A percentile compares a stretch with the other conserved stretches of the same genome.
Evolutionary conservation across 1,140 invertebrate genomes (phyloP).

Genomic region (Brachionus asplanchnoidis): DNA sequence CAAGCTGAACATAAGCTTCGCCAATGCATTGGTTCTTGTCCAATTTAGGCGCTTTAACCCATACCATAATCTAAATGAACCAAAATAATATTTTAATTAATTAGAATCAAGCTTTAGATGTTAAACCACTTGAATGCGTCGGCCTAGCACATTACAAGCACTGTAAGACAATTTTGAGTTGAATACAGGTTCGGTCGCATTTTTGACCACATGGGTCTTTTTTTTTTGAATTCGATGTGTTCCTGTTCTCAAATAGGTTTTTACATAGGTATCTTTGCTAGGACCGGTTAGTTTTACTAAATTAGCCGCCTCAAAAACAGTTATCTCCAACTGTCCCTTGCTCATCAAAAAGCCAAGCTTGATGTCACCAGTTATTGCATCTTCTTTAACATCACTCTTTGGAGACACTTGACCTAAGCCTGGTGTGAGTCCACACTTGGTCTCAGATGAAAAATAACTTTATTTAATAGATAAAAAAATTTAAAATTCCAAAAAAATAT

Average conservation of each 20-base stretch:
- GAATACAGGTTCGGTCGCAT: conserved; percentile 74
- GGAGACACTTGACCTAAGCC: conserved; percentile 53
- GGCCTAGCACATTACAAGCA: conserved; percentile 75
- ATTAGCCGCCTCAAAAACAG: conserved; percentile 67
- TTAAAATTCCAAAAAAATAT: neutral
- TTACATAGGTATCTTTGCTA: conserved; percentile 78
- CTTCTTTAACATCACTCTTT: conserved; percentile 46
- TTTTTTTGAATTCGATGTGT: conserved; percentile 80
- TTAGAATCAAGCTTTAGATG: conserved; percentile 59
- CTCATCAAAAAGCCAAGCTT: conserved; percentile 79
- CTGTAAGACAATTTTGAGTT: conserved; percentile 79
- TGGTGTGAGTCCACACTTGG: conserved; percentile 38
- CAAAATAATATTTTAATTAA: neutral
- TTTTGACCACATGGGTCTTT: conserved; percentile 75
- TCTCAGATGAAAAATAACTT: conserved; percentile 30
- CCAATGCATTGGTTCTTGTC: conserved; percentile 79
- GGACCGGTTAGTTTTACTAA: conserved; percentile 49
- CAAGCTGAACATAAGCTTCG: conserved; percentile 74
- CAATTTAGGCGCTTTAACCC: conserved; percentile 73
- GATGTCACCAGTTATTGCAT: conserved; percentile 64
- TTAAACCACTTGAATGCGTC: conserved; percentile 67
- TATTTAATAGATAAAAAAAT: neutral
- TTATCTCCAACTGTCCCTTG: conserved; percentile 83
- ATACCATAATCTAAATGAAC: conserved; percentile 66
- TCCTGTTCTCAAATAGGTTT: conserved; percentile 81